Conservation (phyloP, 2,113 vertebrate species). For the Puma concolor region DNA sequence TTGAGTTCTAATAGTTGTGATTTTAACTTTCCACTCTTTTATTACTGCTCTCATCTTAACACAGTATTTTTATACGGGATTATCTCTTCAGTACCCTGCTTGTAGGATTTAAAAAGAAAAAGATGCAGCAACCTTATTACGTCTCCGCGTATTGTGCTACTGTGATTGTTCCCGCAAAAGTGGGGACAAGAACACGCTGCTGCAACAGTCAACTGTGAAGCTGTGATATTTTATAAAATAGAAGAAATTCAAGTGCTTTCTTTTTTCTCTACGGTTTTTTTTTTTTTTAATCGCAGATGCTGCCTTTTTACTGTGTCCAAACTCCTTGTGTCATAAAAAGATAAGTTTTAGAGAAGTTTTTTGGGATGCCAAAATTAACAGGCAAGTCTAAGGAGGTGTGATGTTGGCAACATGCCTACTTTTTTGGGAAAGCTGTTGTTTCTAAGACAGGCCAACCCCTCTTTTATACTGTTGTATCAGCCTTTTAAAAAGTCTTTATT, state of each 20-base stretch:
- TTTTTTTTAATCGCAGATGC: conserved; percentile 59
- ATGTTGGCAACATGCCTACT: conserved; percentile 53
- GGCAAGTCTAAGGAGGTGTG: conserved; percentile 56
- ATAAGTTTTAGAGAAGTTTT: conserved; percentile 56
- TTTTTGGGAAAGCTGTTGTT: conserved; percentile 58
- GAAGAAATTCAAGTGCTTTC: conserved; percentile 37
- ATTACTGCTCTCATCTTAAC: conserved; percentile 55
- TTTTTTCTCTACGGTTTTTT: conserved; percentile 33
- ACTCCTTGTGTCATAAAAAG: conserved; percentile 54
- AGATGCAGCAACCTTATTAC: conserved; percentile 59
- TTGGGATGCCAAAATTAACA: conserved; percentile 73
- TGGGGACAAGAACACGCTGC: conserved; percentile 68
- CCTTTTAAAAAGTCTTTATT: conserved; percentile 63
- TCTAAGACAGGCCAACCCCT: conserved; percentile 50
- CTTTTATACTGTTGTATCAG: conserved; percentile 64
- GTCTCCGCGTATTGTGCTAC: conserved; percentile 61
- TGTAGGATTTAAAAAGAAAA: conserved; percentile 36
- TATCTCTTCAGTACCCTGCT: conserved; percentile 60
- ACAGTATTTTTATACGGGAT: conserved; percentile 73
- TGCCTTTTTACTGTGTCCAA: conserved; percentile 56
- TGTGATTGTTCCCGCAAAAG: conserved; percentile 67
- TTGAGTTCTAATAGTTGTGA: conserved; percentile 69
- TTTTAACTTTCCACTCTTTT: conserved; percentile 59
- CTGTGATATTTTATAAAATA: conserved; percentile 71
- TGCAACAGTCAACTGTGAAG: conserved; percentile 81